Evolutionary conservation across 2,888 invertebrate species (phyloP), one percentile per base, ranked within the genome.

Genomic region (Eremobia ochroleuca): DNA sequence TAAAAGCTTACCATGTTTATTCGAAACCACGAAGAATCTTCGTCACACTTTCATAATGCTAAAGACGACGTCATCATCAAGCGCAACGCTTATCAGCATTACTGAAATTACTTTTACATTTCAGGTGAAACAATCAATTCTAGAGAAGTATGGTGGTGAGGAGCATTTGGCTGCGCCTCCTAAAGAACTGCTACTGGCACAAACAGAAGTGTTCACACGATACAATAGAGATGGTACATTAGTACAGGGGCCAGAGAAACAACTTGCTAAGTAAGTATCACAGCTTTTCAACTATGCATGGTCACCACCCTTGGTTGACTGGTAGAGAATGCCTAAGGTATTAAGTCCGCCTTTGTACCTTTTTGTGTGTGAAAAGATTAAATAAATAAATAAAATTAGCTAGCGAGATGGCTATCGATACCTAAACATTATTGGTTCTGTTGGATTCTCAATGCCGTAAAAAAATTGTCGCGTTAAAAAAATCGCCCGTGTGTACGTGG

Each of bases 161-260:
- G 99, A 99, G 91, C 99, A 99, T 93, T 95, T 99, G 59, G 96
- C 99, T 83, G 98, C 97, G 0, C 99, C 99, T 0, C 99, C 99
- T 0, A 98, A 98, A 89, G 98, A 99, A n/a, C 95, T 99, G 64
- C 96, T 99, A 8, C 93, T 99, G 72, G 99, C 99, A 0, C 99
- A 99, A 94, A 99, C 99, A 0, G 99, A 99, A 93, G 98, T 98
- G 91, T 99, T 99, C 94, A 98, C 99, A 1, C 99, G 99, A 91
- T 99, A 99, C 97, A 99, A 99, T 46, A 97, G 99, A 73, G 98
- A 98, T 87, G 99, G 99, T 2, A 99, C 99, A 85, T 96, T 99
- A 0, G 97, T 98, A 1, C 98, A 98, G 90, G 99, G 99, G 0
- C 98, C 98, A 77, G 99, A 99, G 93, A 98, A 99, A 90, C 98